phyloP scores from a whole-genome alignment of 2,113 vertebrate species.

The Emydocephalus ijimae region DNA sequence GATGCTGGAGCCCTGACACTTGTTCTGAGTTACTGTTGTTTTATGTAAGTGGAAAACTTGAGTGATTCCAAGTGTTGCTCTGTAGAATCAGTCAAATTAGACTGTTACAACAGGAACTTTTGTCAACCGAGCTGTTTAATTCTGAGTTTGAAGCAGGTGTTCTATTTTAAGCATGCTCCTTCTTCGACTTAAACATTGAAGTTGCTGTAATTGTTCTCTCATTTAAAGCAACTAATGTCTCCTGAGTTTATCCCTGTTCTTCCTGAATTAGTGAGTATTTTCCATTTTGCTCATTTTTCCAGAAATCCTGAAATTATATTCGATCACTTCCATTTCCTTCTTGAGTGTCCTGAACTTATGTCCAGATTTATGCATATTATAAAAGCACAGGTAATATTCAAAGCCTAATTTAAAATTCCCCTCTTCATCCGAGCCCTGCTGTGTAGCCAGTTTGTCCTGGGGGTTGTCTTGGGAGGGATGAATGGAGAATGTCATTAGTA shows the following conservation, averaged over 20 bases:
- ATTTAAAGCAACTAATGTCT: background rate
- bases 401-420: constrained; percentile 2
- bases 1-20: too few relatives aligned
- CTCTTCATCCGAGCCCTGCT: background rate
- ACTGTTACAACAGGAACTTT: background rate
- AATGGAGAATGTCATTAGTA: background rate
- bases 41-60: background rate
- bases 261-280: background rate
- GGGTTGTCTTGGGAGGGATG: background rate
- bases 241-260: background rate
- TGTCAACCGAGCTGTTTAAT: background rate
- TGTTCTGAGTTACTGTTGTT: background rate
- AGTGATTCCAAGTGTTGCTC: background rate
- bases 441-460: background rate
- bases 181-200: background rate
- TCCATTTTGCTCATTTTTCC: constrained; percentile 46
- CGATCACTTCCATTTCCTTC: constrained; percentile 97
- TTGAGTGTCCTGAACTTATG: constrained; percentile 98
- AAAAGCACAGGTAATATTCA: constrained; percentile 87
- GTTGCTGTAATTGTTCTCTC: background rate
- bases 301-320: constrained; percentile 99
- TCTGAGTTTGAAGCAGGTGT: background rate
- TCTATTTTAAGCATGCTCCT: background rate
- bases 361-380: constrained; percentile 99
- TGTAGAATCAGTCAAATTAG: background rate